A percentile compares a stretch with the other conserved stretches of the same genome.
Conservation (phyloP, 2,113 vertebrate genomes). For the Euleptes europaea region DNA sequence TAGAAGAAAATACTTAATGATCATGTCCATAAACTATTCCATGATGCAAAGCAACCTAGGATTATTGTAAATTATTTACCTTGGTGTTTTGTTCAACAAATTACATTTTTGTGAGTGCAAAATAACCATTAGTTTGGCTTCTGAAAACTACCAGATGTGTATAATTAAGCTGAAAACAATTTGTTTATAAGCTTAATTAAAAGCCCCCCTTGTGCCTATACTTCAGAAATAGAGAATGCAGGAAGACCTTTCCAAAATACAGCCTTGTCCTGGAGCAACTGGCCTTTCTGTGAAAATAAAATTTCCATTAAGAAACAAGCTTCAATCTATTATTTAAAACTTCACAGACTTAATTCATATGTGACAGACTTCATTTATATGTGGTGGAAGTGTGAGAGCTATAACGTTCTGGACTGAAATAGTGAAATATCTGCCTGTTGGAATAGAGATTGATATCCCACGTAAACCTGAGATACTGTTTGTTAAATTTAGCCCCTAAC, state of each 20-base stretch:
- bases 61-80: not conserved
- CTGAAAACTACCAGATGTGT: conserved; percentile 34
- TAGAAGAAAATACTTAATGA: conserved; percentile 11
- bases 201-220: not conserved
- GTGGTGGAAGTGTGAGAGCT: too few species aligned
- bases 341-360: too few species aligned
- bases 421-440: too few species aligned
- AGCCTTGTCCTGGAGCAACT: not conserved
- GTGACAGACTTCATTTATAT: too few species aligned
- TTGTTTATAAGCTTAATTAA: conserved; percentile 35
- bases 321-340: not conserved
- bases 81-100: conserved; percentile 8
- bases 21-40: not conserved
- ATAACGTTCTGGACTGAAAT: too few species aligned
- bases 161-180: conserved; percentile 9
- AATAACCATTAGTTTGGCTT: conserved; percentile 9
- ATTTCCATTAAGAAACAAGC: not conserved
- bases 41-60: not conserved
- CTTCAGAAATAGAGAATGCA: not conserved
- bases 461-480: too few species aligned
- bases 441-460: too few species aligned
- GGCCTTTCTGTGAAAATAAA: not conserved
- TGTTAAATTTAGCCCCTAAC: too few species aligned
- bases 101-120: conserved; percentile 12
- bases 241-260: not conserved